These are phyloP conservation scores for Scaptomyza pallida DNA, from an alignment of 1,140 invertebrate genomes.

Conservation along the genomic window DNA sequence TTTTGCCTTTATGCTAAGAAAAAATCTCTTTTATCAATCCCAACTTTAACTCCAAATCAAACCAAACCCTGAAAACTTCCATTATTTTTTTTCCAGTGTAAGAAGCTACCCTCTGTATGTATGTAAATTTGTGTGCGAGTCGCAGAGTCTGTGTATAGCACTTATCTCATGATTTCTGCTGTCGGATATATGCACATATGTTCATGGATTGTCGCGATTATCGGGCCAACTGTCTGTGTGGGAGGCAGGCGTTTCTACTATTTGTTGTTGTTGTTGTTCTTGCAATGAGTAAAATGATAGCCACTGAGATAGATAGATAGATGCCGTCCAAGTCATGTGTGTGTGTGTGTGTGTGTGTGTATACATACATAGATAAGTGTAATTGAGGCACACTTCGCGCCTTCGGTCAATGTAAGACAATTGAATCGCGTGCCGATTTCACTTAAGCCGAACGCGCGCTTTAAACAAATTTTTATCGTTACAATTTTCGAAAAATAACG, in stretches of 20 bases:
- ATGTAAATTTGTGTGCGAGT: too few species aligned
- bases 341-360: not conserved
- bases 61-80: too few species aligned
- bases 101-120: not conserved
- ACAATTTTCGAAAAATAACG: slow-evolving; percentile 28
- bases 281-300: slow-evolving; percentile 54
- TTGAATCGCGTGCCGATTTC: slow-evolving; percentile 81
- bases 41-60: too few species aligned
- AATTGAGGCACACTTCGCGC: slow-evolving; percentile 72
- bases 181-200: slow-evolving; percentile 55
- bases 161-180: slow-evolving; percentile 54
- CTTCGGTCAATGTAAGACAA: slow-evolving; percentile 61
- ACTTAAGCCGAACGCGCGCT: slow-evolving; percentile 65
- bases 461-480: slow-evolving; percentile 31
- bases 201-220: slow-evolving; percentile 34
- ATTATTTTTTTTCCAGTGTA: not conserved
- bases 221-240: slow-evolving; percentile 47
- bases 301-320: slow-evolving; percentile 17
- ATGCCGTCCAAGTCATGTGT: slow-evolving; percentile 49
- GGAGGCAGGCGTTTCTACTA: slow-evolving; percentile 26
- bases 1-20: too few species aligned
- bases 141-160: slow-evolving; percentile 13
- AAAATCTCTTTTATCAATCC: too few species aligned
- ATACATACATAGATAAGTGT: slow-evolving; percentile 15
- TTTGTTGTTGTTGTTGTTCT: not conserved